Evolutionary conservation across 2,888 invertebrate species (phyloP).

Genomic region (Phortica okadai): DNA sequence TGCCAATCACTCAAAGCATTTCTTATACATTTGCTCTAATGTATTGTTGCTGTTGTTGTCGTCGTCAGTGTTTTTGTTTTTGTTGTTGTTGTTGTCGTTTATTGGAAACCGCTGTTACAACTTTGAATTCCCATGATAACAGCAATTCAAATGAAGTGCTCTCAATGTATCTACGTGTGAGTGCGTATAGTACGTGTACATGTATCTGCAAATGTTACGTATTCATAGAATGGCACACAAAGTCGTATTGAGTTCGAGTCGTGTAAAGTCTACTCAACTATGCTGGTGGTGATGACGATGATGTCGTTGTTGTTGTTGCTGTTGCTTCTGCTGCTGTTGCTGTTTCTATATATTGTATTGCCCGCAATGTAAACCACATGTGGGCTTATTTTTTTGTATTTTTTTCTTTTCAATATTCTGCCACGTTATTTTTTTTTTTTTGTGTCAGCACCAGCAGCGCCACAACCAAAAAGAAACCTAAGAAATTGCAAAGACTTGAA

Average conservation of each 20-base stretch:
- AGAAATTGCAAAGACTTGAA: slow-evolving; percentile 22
- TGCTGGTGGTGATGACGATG: neutral
- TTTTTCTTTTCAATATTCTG: slow-evolving; percentile 19
- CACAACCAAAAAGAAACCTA: slow-evolving; percentile 20
- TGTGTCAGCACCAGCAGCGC: slow-evolving; percentile 10
- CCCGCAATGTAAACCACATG: slow-evolving; percentile 31
- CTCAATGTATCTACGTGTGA: slow-evolving; percentile 10
- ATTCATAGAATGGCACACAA: slow-evolving; percentile 12
- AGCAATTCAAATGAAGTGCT: slow-evolving; percentile 28
- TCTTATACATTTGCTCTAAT: neutral
- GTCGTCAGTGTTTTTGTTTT: neutral
- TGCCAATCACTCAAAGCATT: slow-evolving; percentile 26
- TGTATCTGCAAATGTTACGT: slow-evolving; percentile 24
- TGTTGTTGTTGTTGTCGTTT: slow-evolving; percentile 4
- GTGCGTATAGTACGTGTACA: slow-evolving; percentile 7
- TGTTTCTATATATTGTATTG: slow-evolving; percentile 10
- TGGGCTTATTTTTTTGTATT: slow-evolving; percentile 22
- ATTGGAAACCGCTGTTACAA: slow-evolving; percentile 25
- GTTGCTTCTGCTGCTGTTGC: neutral
- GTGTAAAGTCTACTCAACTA: slow-evolving; percentile 9
- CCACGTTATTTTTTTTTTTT: slow-evolving; percentile 17
- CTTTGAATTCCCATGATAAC: slow-evolving; percentile 30
- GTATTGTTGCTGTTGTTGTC: neutral
- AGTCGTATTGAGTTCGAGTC: neutral
- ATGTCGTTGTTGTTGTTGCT: neutral